These are phyloP conservation scores for Eleginops maclovinus DNA, from an alignment of 2,113 vertebrate genomes.

Conservation along the genomic window DNA sequence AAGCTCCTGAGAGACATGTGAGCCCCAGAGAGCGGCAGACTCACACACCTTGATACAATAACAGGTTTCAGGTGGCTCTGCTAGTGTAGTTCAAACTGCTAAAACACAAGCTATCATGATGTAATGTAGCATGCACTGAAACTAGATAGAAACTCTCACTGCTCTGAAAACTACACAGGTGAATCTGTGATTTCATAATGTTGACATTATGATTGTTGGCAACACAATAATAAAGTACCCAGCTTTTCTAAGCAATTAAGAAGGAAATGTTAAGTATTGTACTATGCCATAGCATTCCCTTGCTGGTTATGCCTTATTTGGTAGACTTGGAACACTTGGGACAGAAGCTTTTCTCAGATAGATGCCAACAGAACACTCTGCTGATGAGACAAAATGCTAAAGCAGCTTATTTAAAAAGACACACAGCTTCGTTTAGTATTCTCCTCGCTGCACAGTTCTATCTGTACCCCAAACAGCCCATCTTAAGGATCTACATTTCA, in stretches of 20 bases:
- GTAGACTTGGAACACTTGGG: constrained; percentile 9
- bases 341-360: constrained; percentile 26
- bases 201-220: not conserved
- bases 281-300: not conserved
- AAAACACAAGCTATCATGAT: constrained; percentile 9
- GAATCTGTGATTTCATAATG: not conserved
- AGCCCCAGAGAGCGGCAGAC: constrained; percentile 17
- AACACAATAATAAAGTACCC: constrained; percentile 10
- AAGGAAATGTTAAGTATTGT: not conserved
- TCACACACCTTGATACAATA: constrained; percentile 6
- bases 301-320: constrained; percentile 29
- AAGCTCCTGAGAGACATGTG: constrained; percentile 26
- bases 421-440: constrained; percentile 31
- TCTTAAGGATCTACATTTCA: constrained; percentile 25
- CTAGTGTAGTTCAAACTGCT: constrained; percentile 3
- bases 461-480: too few species aligned
- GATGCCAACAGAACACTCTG: constrained; percentile 63
- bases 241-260: not conserved
- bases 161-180: constrained; percentile 25
- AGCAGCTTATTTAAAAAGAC: constrained; percentile 38
- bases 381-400: constrained; percentile 56
- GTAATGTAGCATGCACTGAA: not conserved
- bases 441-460: not conserved
- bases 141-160: constrained; percentile 16
- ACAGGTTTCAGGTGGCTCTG: constrained; percentile 11